Evolutionary conservation across 2,113 vertebrate genomes (phyloP), one percentile per base, ranked within the genome.

Genomic region (Petrocephalus zakoni): DNA sequence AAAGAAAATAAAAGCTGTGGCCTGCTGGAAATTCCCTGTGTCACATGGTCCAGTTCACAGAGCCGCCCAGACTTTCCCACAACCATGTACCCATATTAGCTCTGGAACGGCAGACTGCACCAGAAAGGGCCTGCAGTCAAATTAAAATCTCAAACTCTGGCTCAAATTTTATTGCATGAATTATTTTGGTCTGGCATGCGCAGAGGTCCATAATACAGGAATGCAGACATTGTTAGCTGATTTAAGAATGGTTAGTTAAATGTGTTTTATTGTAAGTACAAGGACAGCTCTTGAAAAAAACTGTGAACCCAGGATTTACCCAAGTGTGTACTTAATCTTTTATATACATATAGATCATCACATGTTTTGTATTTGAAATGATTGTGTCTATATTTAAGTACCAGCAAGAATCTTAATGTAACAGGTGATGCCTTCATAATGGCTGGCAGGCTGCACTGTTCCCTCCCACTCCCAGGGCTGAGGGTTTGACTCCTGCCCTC

Each of bases 101-200:
- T 47, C 49, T 47, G 81, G 81, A 83, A 47, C 22, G 17, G 22
- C 17, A 49, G 46, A 47, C 2, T 13, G 37, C 81, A 21, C 2
- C 81, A 83, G 42, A 22, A 8, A 21, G 11, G 9, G 21, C 37
- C 22, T 81, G 75, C 61, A 68, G 61, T 68, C 61, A 46, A 81
- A 81, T 81, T 81, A 46, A 81, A 46, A 83, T 37, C 2, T 15
- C 42, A 21, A 49, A 49, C 37, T 83, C 37, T 49, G 46, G 46
- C 22, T 83, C 81, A 83, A n/a, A 83, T 46, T 83, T 83, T 83
- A 83, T 49, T 83, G 34, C 81, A 37, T 49, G 81, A 83, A 78
- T 78, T 78, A 78, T 34, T 34, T 78, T 78, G 34, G 72, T 83
- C 81, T 49, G 81, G 42, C 34, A 13, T 19, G 34, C 5, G 7